Evolutionary conservation across 2,113 vertebrate species (phyloP).

Genomic region (human (Homo sapiens)): DNA sequence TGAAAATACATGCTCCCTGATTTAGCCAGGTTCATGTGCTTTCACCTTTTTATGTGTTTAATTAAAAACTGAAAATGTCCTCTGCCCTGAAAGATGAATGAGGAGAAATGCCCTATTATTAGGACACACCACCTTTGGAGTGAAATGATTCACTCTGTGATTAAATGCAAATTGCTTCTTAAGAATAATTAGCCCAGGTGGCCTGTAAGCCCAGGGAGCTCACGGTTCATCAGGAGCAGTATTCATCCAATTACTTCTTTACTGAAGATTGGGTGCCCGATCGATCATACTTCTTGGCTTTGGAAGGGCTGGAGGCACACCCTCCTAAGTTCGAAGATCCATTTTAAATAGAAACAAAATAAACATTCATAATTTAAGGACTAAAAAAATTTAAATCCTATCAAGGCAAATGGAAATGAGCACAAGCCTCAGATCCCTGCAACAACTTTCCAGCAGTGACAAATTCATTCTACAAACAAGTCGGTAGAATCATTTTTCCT

Average conservation of each 20-base stretch:
- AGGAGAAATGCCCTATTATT: slow-evolving; percentile 78
- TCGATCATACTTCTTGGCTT: slow-evolving; percentile 72
- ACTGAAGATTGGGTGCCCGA: slow-evolving; percentile 60
- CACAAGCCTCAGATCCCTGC: neutral
- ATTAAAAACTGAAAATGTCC: slow-evolving; percentile 77
- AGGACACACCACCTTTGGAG: slow-evolving; percentile 81
- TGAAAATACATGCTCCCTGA: slow-evolving; percentile 31
- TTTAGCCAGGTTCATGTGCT: slow-evolving; percentile 52
- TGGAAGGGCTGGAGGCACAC: slow-evolving; percentile 72
- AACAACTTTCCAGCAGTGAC: neutral
- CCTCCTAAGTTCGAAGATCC: slow-evolving; percentile 43
- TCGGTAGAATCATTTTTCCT: neutral
- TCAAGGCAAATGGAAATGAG: neutral
- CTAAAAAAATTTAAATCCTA: neutral
- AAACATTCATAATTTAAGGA: neutral
- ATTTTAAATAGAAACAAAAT: slow-evolving; percentile 45
- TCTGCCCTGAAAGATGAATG: slow-evolving; percentile 80
- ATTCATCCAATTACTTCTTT: slow-evolving; percentile 81
- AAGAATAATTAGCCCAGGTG: slow-evolving; percentile 89
- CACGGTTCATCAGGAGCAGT: slow-evolving; percentile 82
- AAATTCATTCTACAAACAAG: neutral
- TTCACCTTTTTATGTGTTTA: slow-evolving; percentile 79
- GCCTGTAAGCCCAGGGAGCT: slow-evolving; percentile 81
- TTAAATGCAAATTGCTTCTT: slow-evolving; percentile 85
- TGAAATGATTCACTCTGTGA: slow-evolving; percentile 89